Base-by-base conservation (phyloP, 2,797 vertebrate genomes). In the Echiichthys vipera region DNA sequence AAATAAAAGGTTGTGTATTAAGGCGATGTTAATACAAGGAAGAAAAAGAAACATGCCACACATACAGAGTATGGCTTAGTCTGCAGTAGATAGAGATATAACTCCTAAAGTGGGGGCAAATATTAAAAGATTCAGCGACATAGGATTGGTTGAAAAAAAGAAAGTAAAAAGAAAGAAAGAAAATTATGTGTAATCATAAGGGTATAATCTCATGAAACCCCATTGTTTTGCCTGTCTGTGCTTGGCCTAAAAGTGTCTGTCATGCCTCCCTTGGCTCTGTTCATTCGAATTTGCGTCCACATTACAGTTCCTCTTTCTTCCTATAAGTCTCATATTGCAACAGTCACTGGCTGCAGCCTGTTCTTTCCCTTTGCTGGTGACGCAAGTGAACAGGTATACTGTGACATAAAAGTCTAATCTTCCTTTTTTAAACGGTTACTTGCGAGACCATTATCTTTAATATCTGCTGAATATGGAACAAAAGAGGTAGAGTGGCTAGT, bases 201-300 rank as follows among this genome's bases (percentile, higher is more conserved):
- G 14, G 40, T 57, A n/a, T 29, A 13, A 43, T 71, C 72, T 73
- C 18, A 59, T 62, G 64, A 49, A 54, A 70, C 62, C 39, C 40
- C 7, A 24, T 74, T 72, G 42, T 64, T 70, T 17, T 17, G 30
- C 17, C 30, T 47, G 27, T 71, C 39, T 29, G 17, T 53, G 49
- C 42, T 59, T 66, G 67, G 63, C 63, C 72, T 69, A 20, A 51
- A 81, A 81, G 56, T 0, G 10, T 72, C 66, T 57, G 32, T 72
- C 55, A 77, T 15, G 24, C 20, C 56, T 74, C 65, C 49, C 65
- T 55, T 2, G 40, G 27, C 63, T 76, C 63, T 62, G 53, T 47
- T 81, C 55, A 18, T 70, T 80, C 58, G 64, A 15, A 75, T 83
- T n/a, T 79, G 45, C 20, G 0, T 79, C 64, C 71, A 59, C 57